phyloP scores from a whole-genome alignment of 2,888 invertebrate genomes.

The Synanthedon formicaeformis region DNA sequence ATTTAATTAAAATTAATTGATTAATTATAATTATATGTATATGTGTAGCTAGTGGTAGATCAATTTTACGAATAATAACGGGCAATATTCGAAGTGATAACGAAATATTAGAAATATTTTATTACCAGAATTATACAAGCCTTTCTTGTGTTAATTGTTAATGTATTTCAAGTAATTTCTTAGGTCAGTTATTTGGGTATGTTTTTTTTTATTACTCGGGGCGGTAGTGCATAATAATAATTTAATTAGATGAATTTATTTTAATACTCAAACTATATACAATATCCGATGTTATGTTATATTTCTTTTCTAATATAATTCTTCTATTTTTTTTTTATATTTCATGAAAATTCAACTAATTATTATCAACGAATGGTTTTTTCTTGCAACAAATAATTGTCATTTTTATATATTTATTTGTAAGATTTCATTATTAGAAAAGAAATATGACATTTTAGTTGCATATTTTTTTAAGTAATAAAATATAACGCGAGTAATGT shows the following conservation, averaged over 20 bases:
- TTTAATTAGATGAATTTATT: neutral
- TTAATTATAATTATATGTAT: conserved; percentile 12
- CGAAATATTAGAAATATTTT: conserved; percentile 26
- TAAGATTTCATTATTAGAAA: too few species aligned
- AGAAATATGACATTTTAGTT: too few species aligned
- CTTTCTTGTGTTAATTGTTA: neutral
- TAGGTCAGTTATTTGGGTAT: neutral
- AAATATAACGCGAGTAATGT: too few species aligned
- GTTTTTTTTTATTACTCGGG: neutral
- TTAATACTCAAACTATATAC: neutral
- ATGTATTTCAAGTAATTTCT: neutral
- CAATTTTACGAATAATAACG: conserved; percentile 13
- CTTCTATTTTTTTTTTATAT: too few species aligned
- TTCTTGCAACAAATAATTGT: too few species aligned
- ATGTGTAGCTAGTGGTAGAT: conserved; percentile 18
- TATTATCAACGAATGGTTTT: too few species aligned
- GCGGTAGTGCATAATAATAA: neutral
- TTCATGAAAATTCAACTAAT: too few species aligned
- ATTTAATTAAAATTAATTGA: too few species aligned
- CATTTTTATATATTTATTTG: too few species aligned
- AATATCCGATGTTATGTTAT: neutral
- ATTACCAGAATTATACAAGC: conserved; percentile 5
- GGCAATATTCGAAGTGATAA: conserved; percentile 25
- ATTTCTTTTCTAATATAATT: too few species aligned
- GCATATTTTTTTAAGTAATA: too few species aligned